Conservation (phyloP, 2,113 vertebrate genomes). For the Gasterosteus aculeatus region DNA sequence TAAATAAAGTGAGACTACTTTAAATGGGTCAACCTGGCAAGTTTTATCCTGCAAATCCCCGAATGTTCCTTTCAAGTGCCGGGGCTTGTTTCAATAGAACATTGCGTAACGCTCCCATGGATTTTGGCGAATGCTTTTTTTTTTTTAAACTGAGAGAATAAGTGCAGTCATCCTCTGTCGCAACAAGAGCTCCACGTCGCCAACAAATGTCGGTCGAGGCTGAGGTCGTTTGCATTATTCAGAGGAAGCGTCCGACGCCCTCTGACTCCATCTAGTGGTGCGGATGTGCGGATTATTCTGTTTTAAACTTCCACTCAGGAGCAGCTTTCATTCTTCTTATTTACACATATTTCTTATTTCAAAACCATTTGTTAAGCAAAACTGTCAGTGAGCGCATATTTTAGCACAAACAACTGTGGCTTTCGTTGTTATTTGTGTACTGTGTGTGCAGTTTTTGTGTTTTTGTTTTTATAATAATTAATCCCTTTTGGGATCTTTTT, state of each 20-base stretch:
- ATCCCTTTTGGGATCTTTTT: background rate
- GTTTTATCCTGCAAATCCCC: background rate
- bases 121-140: background rate
- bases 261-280: conserved; percentile 54
- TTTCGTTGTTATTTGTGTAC: background rate
- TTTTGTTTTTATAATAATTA: too few relatives aligned
- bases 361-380: background rate
- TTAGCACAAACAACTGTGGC: background rate
- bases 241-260: background rate
- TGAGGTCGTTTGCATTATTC: background rate
- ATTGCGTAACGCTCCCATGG: too few relatives aligned
- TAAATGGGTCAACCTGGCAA: background rate
- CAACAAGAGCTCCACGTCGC: background rate
- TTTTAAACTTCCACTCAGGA: too few relatives aligned
- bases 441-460: background rate
- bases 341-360: background rate
- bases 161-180: background rate
- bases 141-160: too few relatives aligned
- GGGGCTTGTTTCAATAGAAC: background rate
- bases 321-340: too few relatives aligned
- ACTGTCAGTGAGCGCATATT: background rate
- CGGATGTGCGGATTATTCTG: background rate
- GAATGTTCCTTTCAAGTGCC: background rate
- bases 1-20: background rate
- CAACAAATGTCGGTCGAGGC: background rate